These are phyloP conservation scores for Vesta saturnalis DNA, from an alignment of 2,888 invertebrate genomes.

Conservation along the genomic window DNA sequence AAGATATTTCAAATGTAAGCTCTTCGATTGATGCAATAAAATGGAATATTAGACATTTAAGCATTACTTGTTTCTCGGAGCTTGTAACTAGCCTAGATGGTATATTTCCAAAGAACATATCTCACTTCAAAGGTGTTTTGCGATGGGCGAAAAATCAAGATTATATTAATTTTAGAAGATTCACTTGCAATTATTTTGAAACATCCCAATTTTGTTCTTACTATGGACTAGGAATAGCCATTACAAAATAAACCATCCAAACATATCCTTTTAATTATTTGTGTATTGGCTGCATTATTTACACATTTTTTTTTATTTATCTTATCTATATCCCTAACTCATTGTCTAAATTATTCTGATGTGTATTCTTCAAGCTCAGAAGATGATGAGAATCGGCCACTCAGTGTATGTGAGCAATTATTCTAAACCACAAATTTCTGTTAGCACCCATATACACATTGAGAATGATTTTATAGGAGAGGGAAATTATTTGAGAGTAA, in stretches of 20 bases:
- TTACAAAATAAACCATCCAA: no score
- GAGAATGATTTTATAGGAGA: no score
- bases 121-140: not conserved
- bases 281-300: not conserved
- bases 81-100: not conserved
- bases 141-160: not conserved
- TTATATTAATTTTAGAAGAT: not conserved
- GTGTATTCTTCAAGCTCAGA: not conserved
- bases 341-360: not conserved
- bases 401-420: not conserved
- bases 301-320: not conserved
- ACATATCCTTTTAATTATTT: not conserved
- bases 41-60: no score
- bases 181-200: not conserved
- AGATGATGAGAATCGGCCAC: not conserved
- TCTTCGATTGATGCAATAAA: no score
- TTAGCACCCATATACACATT: not conserved
- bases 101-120: not conserved
- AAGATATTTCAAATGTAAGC: not conserved
- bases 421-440: not conserved
- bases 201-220: not conserved
- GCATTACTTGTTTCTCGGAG: no score
- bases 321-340: not conserved
- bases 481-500: not conserved
- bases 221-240: not conserved